Base-by-base conservation (phyloP, 2,797 vertebrate species). In the Microtus californicus region DNA sequence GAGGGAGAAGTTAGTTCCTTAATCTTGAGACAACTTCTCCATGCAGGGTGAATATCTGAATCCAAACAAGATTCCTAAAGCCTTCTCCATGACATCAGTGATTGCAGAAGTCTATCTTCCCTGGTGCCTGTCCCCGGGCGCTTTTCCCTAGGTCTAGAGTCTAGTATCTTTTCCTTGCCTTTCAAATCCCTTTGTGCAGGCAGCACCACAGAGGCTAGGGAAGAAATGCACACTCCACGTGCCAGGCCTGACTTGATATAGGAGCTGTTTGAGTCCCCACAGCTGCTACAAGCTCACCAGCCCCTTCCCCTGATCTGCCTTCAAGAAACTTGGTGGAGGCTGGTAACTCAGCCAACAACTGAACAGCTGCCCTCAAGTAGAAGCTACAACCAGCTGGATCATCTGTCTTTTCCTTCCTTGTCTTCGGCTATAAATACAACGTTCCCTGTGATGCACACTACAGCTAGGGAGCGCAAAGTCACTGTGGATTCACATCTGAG, bases 281-380 rank as follows among this genome's bases (percentile, higher is more conserved):
- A 69, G 14, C 80, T 12, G 9, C 48, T 56, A 71, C n/a, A 27
- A 9, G 56, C 69, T 63, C n/a, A n/a, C 31, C 78, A 45, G 45
- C 34, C 54, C 27, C 61, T 77, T 77, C 69, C 29, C 11, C 0
- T 15, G 54, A 5, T 81, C 71, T 48, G 23, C 54, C 82, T 94
- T 87, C 89, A 59, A 87, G 51, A 77, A 92, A 96, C 51, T 11
- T 43, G 37, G 4, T 21, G 10, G 56, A 83, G 34, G 67, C 51
- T 77, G 56, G 54, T 54, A 14, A 15, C 45, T 92, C 27, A 80
- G n/a, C 71, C 91, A 40, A 31, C 1, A 40, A 10, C 45, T 77
- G 73, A 80, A 69, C 34, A 67, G 12, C 48, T 78, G 17, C 69
- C 29, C 34, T 78, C 37, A 37, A 71, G n/a, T 6, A 34, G 21